Evolutionary conservation across 1,140 invertebrate species (phyloP).

Genomic region (Hydropsyche tenuis): DNA sequence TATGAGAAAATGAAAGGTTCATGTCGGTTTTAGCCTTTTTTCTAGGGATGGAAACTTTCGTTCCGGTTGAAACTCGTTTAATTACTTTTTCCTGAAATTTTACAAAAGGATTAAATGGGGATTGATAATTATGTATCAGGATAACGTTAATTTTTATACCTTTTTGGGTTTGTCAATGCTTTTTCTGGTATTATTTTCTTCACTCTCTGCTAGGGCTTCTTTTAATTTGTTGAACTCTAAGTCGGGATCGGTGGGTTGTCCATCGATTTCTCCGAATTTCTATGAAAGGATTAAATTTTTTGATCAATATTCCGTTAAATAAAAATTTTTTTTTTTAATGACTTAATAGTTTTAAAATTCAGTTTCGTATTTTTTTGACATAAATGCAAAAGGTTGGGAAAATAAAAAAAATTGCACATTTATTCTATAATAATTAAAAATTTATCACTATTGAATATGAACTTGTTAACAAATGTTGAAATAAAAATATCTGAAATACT

Average conservation of each 20-base stretch:
- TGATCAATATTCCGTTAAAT: too few relatives aligned
- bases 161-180: constrained; percentile 55
- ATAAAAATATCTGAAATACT: too few relatives aligned
- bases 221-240: constrained; percentile 76
- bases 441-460: too few relatives aligned
- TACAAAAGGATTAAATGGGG: neutral
- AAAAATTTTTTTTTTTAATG: too few relatives aligned
- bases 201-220: constrained; percentile 57
- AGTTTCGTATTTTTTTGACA: too few relatives aligned
- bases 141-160: constrained; percentile 49
- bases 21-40: constrained; percentile 56
- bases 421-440: too few relatives aligned
- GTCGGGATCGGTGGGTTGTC: constrained; percentile 64
- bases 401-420: too few relatives aligned
- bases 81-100: constrained; percentile 25
- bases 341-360: too few relatives aligned
- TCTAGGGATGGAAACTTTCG: constrained; percentile 45
- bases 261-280: constrained; percentile 52
- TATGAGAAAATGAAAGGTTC: constrained; percentile 55
- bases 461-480: too few relatives aligned
- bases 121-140: neutral
- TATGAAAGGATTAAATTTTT: neutral
- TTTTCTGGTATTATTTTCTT: constrained; percentile 62
- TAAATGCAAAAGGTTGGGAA: too few relatives aligned
- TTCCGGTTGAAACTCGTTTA: constrained; percentile 35